phyloP scores from a whole-genome alignment of 2,113 vertebrate species.

The Thunnus thynnus region DNA sequence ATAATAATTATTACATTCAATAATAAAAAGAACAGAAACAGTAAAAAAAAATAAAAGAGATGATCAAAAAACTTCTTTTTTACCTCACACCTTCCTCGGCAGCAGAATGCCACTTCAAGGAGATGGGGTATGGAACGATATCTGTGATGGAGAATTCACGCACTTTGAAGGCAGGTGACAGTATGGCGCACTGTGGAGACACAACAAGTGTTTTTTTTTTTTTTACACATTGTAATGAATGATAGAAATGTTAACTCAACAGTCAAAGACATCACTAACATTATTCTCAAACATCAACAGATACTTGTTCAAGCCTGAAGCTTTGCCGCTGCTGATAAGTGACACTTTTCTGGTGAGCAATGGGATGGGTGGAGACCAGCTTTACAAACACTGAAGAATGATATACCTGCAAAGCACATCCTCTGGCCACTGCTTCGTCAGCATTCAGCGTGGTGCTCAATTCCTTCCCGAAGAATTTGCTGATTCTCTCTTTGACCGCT shows the following conservation, averaged over 20 bases:
- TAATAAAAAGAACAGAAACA: background rate
- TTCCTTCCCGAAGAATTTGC: constrained; percentile 97
- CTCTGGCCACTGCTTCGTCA: constrained; percentile 97
- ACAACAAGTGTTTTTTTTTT: background rate
- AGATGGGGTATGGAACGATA: constrained; percentile 92
- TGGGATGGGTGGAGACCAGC: background rate
- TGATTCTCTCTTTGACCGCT: constrained; percentile 95
- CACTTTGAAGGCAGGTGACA: constrained; percentile 99
- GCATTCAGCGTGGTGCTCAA: constrained; percentile 96
- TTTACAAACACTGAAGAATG: background rate
- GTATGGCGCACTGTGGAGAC: constrained; percentile 92
- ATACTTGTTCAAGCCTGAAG: background rate
- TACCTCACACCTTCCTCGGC: constrained; percentile 95
- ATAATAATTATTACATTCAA: background rate
- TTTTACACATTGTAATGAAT: background rate
- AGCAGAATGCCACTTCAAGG: constrained; percentile 96
- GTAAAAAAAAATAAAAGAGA: background rate
- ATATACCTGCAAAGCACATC: constrained; percentile 95
- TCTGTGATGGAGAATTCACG: constrained; percentile 98
- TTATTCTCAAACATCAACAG: background rate
- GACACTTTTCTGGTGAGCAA: background rate
- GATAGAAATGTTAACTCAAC: background rate
- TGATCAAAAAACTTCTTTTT: background rate
- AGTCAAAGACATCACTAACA: background rate
- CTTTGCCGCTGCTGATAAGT: background rate